Conservation (phyloP, 2,113 vertebrate species). For the Bufo gargarizans region DNA sequence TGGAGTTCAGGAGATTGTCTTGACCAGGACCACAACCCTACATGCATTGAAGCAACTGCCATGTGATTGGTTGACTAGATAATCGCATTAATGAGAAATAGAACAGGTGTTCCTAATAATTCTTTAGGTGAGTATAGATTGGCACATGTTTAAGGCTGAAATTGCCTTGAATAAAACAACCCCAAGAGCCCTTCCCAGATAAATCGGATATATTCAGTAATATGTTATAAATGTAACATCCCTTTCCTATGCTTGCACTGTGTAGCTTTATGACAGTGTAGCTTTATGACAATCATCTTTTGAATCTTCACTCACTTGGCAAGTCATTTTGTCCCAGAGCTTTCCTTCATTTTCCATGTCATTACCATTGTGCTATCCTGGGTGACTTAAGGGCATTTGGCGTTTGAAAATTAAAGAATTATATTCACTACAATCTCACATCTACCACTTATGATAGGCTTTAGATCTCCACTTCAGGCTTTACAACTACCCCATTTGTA, state of each 20-base stretch:
- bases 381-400: slow-evolving; percentile 33
- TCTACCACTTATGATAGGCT: slow-evolving; percentile 4
- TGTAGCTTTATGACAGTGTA: not conserved
- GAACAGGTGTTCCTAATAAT: too few relatives aligned
- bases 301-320: not conserved
- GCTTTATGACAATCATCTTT: not conserved
- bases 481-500: slow-evolving; percentile 1
- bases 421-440: not conserved
- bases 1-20: too few relatives aligned
- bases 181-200: too few relatives aligned
- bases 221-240: not conserved
- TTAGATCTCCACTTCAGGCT: slow-evolving; percentile 1
- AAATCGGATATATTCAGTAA: not conserved
- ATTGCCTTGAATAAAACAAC: too few relatives aligned
- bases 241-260: not conserved
- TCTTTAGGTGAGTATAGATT: too few relatives aligned
- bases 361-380: not conserved
- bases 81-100: too few relatives aligned
- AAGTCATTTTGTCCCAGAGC: not conserved
- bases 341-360: not conserved
- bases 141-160: too few relatives aligned
- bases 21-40: too few relatives aligned
- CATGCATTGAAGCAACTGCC: too few relatives aligned
- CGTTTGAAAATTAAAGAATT: not conserved
- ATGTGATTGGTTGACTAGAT: too few relatives aligned